Conservation (phyloP, 2,888 invertebrate genomes). For the Apodemia duryi region DNA sequence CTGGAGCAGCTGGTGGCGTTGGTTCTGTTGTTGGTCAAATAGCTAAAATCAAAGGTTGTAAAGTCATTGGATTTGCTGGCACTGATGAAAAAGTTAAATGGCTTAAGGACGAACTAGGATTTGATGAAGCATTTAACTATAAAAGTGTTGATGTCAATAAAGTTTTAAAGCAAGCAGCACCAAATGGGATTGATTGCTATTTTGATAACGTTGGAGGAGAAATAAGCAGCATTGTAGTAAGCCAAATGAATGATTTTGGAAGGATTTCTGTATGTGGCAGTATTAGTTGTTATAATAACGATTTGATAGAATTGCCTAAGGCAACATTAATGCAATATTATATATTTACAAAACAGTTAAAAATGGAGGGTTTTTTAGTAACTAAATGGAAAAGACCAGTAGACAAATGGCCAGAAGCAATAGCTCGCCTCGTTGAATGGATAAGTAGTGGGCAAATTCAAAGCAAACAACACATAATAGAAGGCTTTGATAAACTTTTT, state of each 20-base stretch:
- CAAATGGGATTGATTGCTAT: constrained; percentile 84
- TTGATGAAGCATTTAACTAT: constrained; percentile 84
- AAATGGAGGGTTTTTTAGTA: constrained; percentile 80
- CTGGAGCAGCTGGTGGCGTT: constrained; percentile 85
- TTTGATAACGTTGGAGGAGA: constrained; percentile 87
- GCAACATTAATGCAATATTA: constrained; percentile 71
- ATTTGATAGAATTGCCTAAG: constrained; percentile 40
- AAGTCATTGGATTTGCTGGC: constrained; percentile 83
- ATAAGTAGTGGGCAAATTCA: constrained; percentile 83
- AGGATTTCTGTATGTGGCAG: constrained; percentile 50
- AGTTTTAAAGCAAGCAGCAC: constrained; percentile 79
- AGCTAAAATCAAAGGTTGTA: constrained; percentile 81
- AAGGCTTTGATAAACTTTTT: constrained; percentile 84
- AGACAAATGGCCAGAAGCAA: constrained; percentile 78
- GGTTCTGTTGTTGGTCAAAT: constrained; percentile 86
- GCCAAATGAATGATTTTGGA: constrained; percentile 74
- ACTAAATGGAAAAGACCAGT: constrained; percentile 59
- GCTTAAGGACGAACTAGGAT: constrained; percentile 81
- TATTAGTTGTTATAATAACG: constrained; percentile 56
- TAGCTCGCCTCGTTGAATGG: constrained; percentile 78
- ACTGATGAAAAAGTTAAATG: constrained; percentile 83
- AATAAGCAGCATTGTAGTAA: constrained; percentile 73
- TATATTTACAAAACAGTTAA: constrained; percentile 78
- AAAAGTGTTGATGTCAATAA: constrained; percentile 75
- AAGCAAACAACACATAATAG: constrained; percentile 81